Evolutionary conservation across 2,113 vertebrate species (phyloP).

Genomic region (Cichladusa arquata): DNA sequence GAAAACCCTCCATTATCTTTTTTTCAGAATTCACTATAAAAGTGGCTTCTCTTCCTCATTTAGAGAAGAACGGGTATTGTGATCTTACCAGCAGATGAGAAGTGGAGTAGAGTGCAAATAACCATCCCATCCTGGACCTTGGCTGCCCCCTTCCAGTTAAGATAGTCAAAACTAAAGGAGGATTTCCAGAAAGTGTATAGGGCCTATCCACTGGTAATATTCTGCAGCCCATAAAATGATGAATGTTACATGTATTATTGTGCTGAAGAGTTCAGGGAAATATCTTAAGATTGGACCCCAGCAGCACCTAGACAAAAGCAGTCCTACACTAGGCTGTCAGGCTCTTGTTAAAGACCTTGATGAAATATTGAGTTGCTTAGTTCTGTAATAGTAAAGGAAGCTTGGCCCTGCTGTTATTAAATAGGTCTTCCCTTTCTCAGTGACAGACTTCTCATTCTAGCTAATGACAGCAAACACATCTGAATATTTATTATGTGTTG

Average conservation of each 20-base stretch:
- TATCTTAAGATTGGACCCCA: not conserved
- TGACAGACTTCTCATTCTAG: not conserved
- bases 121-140: not conserved
- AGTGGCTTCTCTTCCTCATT: not conserved
- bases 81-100: not conserved
- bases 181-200: not conserved
- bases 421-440: not conserved
- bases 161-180: not conserved
- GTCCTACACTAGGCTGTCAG: not conserved
- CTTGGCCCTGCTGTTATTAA: not conserved
- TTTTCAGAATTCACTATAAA: not conserved
- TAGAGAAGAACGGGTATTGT: not conserved
- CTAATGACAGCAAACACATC: constrained; percentile 33
- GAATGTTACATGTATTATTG: not conserved
- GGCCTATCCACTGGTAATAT: not conserved
- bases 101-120: not conserved
- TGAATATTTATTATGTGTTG: constrained; percentile 40
- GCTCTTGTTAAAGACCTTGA: not conserved
- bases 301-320: not conserved
- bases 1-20: not conserved
- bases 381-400: not conserved
- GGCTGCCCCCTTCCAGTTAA: not conserved
- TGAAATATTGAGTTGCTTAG: not conserved
- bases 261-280: not conserved
- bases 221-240: not conserved